Base-by-base conservation (phyloP, 1,140 invertebrate species). In the Drosophila ercepeae region DNA sequence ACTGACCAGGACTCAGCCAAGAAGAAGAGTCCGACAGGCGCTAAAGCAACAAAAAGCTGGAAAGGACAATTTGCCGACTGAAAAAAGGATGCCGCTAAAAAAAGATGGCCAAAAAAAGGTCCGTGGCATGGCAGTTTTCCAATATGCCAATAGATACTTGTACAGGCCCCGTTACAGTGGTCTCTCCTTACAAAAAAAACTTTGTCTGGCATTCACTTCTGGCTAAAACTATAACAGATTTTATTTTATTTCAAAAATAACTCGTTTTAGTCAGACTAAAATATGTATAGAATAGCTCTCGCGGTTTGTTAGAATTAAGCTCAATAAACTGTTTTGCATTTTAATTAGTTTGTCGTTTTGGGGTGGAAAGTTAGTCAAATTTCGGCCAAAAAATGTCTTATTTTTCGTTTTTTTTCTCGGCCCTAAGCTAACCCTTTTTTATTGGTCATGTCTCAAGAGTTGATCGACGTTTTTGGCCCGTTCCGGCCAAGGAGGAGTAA, bases 361-460 rank as follows among this genome's bases (percentile, higher is more conserved):
- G 18, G 8, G 23, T 16, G n/a, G 36, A 53, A 71, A 51, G 48
- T 34, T 50, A 46, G 19, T 3, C 27, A 19, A 39, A 14, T 52
- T 46, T 53, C 54, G 36, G 21, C 18, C 42, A 27, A 48, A 6
- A 1, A 64, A 29, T n/a, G 11, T 11, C 11, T 13, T 7, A 18
- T 39, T 39, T 39, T 39, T 25, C 27, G 39, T 7, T 23, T 9
- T 11, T 27, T 41, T 21, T 55, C 34, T 29, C 23, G 29, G 34
- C 11, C 25, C 14, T 46, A 1, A 19, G 13, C 27, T 42, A 60
- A 60, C 53, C 79, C 65, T 57, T 84, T 78, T 79, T 64, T 70
- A 74, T 78, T 78, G 78, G 70, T 54, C 60, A 54, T 76, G 55
- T 55, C 75, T 65, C 72, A 9, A 14, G 51, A 67, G 69, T 86